Conservation (phyloP, 1,140 invertebrate genomes). For the Hyphantria cunea region DNA sequence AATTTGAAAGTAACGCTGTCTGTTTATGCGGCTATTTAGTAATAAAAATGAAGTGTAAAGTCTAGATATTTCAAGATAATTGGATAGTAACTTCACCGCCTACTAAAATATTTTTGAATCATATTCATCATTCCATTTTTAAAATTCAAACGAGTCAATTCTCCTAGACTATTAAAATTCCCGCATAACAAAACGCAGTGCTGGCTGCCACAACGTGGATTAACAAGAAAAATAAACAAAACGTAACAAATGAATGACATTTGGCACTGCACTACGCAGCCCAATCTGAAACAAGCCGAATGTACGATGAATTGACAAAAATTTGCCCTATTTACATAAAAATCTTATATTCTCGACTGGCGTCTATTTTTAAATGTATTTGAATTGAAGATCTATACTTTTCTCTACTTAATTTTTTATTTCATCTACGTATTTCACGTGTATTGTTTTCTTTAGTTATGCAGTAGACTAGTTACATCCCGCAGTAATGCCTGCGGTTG, state of each 20-base stretch:
- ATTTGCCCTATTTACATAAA: conserved; percentile 59
- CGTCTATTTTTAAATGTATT: conserved; percentile 23
- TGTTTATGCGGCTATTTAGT: no score
- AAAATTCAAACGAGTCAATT: conserved; percentile 13
- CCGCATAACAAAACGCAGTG: conserved; percentile 21
- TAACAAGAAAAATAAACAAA: conserved; percentile 36
- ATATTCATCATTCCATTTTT: conserved; percentile 10
- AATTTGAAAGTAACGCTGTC: no score
- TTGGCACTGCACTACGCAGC: conserved; percentile 55
- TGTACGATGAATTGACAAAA: conserved; percentile 59
- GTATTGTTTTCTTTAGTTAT: no score
- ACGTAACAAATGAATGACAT: conserved; percentile 44
- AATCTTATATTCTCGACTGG: conserved; percentile 32
- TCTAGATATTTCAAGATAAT: conserved; percentile 1
- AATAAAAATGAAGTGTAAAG: no score
- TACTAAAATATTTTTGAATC: conserved; percentile 1
- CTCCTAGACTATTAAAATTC: conserved; percentile 13
- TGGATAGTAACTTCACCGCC: conserved; percentile 15
- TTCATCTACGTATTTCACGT: neutral
- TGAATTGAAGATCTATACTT: no score
- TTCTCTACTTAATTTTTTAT: no score
- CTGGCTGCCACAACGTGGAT: conserved; percentile 21
- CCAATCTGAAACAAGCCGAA: conserved; percentile 48
- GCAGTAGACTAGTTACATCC: no score
- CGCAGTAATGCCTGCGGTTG: no score